A percentile compares a stretch with the other conserved stretches of the same genome.
Evolutionary conservation across 2,888 invertebrate species (phyloP).

Genomic region (Melinopterus prodromus): DNA sequence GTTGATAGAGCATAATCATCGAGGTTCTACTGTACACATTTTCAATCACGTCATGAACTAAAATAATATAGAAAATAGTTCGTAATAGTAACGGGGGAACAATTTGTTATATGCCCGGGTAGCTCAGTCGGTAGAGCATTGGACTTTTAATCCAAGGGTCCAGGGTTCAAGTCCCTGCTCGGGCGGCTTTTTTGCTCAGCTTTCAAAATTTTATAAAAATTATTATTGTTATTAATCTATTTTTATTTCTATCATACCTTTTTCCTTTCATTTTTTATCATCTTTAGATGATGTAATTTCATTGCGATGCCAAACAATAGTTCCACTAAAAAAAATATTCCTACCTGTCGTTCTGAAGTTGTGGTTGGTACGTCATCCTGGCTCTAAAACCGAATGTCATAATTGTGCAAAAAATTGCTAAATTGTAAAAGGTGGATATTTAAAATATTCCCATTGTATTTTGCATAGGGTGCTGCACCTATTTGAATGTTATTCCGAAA

Average conservation of each 20-base stretch:
- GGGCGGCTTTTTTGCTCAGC: conserved; percentile 58
- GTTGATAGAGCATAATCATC: no score
- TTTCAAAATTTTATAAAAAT: not conserved
- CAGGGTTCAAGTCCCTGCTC: conserved; percentile 79
- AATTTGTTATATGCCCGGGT: conserved; percentile 63
- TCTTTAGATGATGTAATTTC: not conserved
- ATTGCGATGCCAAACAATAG: not conserved
- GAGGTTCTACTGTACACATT: no score
- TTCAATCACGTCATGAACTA: no score
- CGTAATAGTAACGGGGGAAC: not conserved
- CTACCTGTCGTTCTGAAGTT: not conserved
- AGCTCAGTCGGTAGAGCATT: conserved; percentile 77
- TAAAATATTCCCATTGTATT: not conserved
- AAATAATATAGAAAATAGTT: not conserved
- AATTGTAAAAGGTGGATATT: not conserved
- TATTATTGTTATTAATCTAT: not conserved
- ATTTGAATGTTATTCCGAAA: conserved; percentile 44
- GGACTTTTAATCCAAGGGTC: conserved; percentile 80
- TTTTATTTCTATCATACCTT: not conserved
- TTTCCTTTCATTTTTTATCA: not conserved
- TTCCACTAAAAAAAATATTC: not conserved
- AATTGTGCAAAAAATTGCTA: not conserved
- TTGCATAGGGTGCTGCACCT: not conserved
- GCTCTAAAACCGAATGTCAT: not conserved
- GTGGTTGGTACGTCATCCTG: not conserved